Percentiles rank a stretch among this genome's conserved stretches.
phyloP scores from a whole-genome alignment of 2,113 vertebrate species.

The Carollia perspicillata region DNA sequence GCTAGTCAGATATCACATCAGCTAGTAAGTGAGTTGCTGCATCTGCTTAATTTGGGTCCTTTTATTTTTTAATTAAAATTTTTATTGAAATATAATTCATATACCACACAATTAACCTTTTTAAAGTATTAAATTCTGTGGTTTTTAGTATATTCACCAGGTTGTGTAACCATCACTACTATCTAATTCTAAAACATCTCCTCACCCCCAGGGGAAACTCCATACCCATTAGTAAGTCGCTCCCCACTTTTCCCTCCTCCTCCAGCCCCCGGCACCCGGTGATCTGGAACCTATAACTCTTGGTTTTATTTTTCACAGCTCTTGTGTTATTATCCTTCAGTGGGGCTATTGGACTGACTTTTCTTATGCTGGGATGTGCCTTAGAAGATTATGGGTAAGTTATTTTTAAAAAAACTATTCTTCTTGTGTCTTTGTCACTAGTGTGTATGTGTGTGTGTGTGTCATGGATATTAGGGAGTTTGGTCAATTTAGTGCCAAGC shows the following conservation, averaged over 20 bases:
- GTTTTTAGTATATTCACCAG: background rate
- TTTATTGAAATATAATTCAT: background rate
- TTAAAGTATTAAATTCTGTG: background rate
- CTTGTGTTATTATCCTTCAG: conserved; percentile 94
- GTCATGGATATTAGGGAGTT: background rate
- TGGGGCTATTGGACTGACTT: conserved; percentile 94
- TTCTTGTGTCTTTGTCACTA: background rate
- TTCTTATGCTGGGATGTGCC: conserved; percentile 95
- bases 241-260: background rate
- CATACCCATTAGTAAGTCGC: background rate
- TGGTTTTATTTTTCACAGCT: conserved; percentile 81
- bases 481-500: background rate
- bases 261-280: fast-evolving
- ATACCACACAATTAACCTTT: background rate
- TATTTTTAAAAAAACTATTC: background rate
- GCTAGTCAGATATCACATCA: background rate
- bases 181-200: background rate
- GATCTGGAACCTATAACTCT: background rate
- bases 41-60: background rate
- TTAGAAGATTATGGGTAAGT: conserved; percentile 93
- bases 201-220: background rate
- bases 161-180: background rate
- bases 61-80: background rate
- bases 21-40: background rate
- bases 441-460: background rate